Base-by-base conservation (phyloP, 2,888 invertebrate species). In the Pecten maximus region DNA sequence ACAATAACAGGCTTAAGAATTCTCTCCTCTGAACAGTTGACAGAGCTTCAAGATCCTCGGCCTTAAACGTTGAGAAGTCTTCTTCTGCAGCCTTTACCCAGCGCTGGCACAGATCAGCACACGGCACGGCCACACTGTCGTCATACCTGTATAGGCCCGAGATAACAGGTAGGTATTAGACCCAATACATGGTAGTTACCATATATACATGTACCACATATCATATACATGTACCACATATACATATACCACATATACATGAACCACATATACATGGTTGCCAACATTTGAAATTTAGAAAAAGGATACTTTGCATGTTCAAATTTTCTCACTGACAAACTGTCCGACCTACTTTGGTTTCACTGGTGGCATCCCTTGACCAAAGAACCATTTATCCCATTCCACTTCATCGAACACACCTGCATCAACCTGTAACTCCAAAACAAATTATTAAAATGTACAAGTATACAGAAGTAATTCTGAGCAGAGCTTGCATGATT, bases 301-400 rank as follows among this genome's bases (percentile, higher is more conserved):
- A 10, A 44, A 44, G 44, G 44, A 44, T 44, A 44, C 6, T 10
- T 44, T 10, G 12, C 8, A 12, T 44, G 44, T 44, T 12, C 12
- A 44, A 6, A 2, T 19, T 54, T 3, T 3, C 12, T 10, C 50
- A 54, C 2, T 12, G 50, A 19, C 50, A 54, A 23, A 74, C 35
- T 28, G 8, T 35, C 6, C 12, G 74, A 97, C 97, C 97, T 97
- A 99, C 97, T 98, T 97, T 10, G 99, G 99, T 95, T 98, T 98
- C 35, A 98, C 97, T 0, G 98, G 98, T 0, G 99, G 99, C 98
- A 99, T 98, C 90, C 99, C 99, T 88, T 98, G 98, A 50, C 97
- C 97, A 95, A 98, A 97, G 2, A 99, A 97, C 99, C 99, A 99
- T 0, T 97, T 96, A 87, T 98, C 97, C 99, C 99, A 99, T 96